These are phyloP conservation scores for Choristoneura fumiferana DNA, from an alignment of 1,140 invertebrate genomes.

Conservation along the genomic window DNA sequence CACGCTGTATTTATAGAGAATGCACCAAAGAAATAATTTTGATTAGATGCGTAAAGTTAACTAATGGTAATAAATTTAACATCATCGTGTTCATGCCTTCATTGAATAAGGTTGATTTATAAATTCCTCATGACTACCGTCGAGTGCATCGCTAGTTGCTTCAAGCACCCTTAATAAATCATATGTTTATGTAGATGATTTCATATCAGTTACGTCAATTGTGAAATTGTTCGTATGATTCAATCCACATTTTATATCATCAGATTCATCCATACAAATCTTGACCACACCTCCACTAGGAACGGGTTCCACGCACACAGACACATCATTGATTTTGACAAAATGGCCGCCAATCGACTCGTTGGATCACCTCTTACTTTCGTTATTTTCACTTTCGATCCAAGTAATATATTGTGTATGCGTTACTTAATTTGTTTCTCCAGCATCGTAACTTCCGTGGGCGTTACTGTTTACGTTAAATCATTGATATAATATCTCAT, in stretches of 20 bases:
- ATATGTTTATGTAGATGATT: not conserved
- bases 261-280: conserved; percentile 4
- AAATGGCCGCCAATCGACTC: conserved; percentile 47
- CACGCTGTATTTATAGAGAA: not conserved
- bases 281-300: conserved; percentile 17
- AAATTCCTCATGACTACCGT: not conserved
- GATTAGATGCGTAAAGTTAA: conserved; percentile 13
- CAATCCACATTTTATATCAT: conserved; percentile 7
- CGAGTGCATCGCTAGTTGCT: not conserved
- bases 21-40: conserved; percentile 2
- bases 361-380: conserved; percentile 67
- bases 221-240: not conserved
- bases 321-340: conserved; percentile 46
- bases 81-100: not conserved
- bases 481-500: conserved; percentile 12
- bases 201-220: not conserved
- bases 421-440: conserved; percentile 42
- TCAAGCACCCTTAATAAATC: too few relatives aligned
- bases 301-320: conserved; percentile 25
- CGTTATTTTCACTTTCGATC: conserved; percentile 71
- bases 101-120: not conserved
- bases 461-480: conserved; percentile 27
- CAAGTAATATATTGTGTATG: conserved; percentile 45
- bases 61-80: conserved; percentile 1
- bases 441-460: conserved; percentile 32